Evolutionary conservation across 2,888 invertebrate genomes (phyloP).

Genomic region (Ochlodes sylvanus): DNA sequence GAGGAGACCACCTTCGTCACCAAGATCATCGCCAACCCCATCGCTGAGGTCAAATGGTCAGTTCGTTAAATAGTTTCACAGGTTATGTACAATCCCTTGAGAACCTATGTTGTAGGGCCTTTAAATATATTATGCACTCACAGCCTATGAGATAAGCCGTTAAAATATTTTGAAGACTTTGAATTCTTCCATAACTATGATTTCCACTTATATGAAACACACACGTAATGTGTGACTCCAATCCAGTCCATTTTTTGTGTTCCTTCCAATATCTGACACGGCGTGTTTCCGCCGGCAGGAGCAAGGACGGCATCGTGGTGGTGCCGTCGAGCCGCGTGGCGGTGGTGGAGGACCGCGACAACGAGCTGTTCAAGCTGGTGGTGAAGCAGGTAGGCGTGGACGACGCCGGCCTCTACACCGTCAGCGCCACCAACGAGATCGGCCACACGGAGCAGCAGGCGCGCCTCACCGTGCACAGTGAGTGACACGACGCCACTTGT

Average conservation of each 20-base stretch:
- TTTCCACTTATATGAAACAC: too few species aligned
- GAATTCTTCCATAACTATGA: too few species aligned
- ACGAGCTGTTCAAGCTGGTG: constrained; percentile 88
- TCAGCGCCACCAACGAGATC: constrained; percentile 91
- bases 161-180: too few species aligned
- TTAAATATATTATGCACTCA: too few species aligned
- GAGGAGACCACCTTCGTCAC: constrained; percentile 92
- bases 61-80: too few species aligned
- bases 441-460: constrained; percentile 90
- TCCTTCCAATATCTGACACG: too few species aligned
- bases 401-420: constrained; percentile 92
- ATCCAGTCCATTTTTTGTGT: too few species aligned
- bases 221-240: too few species aligned
- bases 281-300: constrained; percentile 63
- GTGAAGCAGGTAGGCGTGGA: constrained; percentile 89
- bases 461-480: constrained; percentile 90
- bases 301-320: constrained; percentile 87
- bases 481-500: constrained; percentile 58
- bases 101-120: too few species aligned
- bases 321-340: constrained; percentile 84
- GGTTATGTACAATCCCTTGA: too few species aligned
- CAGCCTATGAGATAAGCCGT: too few species aligned
- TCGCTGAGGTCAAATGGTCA: constrained; percentile 94
- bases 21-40: constrained; percentile 94
- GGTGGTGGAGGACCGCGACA: constrained; percentile 85